Evolutionary conservation across 2,113 vertebrate species (phyloP), one percentile per base, ranked within the genome.

Genomic region (Sinocyclocheilus rhinocerous): DNA sequence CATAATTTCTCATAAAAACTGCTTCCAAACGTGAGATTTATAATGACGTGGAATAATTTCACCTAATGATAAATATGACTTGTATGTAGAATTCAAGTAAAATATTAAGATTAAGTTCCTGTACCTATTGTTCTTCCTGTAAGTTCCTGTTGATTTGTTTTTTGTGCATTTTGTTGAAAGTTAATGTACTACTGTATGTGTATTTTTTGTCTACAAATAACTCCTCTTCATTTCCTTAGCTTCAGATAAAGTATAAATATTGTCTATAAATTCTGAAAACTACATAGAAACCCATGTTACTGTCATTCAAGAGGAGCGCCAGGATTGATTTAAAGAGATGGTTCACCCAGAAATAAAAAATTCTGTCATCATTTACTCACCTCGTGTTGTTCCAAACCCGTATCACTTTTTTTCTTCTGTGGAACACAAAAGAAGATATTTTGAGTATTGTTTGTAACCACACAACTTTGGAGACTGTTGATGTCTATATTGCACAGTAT

Each of bases 11-110:
- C 36, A 75, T 76, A 73, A 45, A 85, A 86, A 87, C 86, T 84
- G 75, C 59, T 61, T 87, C 63, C 29, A 77, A 63, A 69, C 75
- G 70, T 89, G 86, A 85, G 83, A 89, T 89, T 87, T 89, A 63
- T 84, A 50, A 83, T 82, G 78, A 26, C 12, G 0, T 6, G n/a
- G 50, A 65, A 79, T 77, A 1, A 80, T 73, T 88, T 42, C 16
- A 18, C 15, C 20, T n/a, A 75, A 70, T 82, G 24, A 81, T 16
- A 6, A 42, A 45, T 48, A 20, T 18, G 55, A 67, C 26, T 83
- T 67, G 16, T 39, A 78, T 79, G 15, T 65, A 77, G 24, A 29
- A 29, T 52, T 26, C 24, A 55, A 70, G 67, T 39, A 10, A 70
- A 70, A 39, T 70, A 70, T 36, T 29, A 10, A 70, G 29, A 29